Evolutionary conservation across 1,140 invertebrate genomes (phyloP), one percentile per base, ranked within the genome.

Genomic region (Drosophila busckii): DNA sequence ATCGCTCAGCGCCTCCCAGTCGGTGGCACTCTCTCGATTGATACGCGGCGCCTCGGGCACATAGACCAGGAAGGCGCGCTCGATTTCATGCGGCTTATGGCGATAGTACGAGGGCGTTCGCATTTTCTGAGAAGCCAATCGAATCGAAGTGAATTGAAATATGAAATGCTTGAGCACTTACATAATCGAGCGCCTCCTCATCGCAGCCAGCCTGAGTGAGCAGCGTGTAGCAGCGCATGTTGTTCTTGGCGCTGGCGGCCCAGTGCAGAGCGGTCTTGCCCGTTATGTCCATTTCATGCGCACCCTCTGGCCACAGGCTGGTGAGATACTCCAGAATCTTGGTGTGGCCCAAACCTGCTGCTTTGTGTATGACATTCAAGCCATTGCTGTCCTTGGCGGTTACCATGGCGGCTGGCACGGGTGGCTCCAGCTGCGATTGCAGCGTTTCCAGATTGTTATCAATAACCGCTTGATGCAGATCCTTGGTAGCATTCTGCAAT

Each of bases 251-350:
- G 6, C 92, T 89, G 2, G 95, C 94, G 0, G 96, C 93, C 69
- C 96, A 98, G 88, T 99, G 97, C 20, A 99, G 87, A 0, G 98
- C 92, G 2, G 95, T 97, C 61, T 95, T 91, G 9, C 96, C 96
- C 46, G 96, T 93, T 54, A 92, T 92, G 82, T 97, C 95, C 19
- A 89, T 88, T 3, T 91, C 89, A 20, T 90, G 90, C 1, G 93
- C 88, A 6, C 92, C 90, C 69, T 91, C 88, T n/a, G 93, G 92
- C 68, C 91, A 92, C 56, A 91, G 90, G 20, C 91, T 89, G 0
- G 95, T 85, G 13, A 97, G 92, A 85, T 93, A 94, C 52, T 93
- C 90, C 0, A 93, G 89, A 13, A 95, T 91, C 40, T 93, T 92
- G 19, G 89, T 85, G 62, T 93, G 91, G 0, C 94, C 94, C 12